phyloP scores from a whole-genome alignment of 2,797 vertebrate species.

The Ctenopoma multispine region DNA sequence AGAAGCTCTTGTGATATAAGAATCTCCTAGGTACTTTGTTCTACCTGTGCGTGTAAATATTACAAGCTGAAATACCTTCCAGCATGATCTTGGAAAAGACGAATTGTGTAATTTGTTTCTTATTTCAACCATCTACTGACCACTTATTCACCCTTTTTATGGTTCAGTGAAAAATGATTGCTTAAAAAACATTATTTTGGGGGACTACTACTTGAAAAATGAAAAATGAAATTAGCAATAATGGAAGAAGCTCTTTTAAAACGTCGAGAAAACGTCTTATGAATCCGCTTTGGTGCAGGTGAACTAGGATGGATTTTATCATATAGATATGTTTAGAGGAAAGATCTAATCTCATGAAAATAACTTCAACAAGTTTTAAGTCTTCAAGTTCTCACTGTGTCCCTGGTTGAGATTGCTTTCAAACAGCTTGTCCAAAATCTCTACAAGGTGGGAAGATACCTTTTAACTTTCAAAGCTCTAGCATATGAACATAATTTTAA shows the following conservation, averaged over 20 bases:
- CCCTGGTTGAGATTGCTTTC: too few species aligned
- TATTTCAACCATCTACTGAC: conserved; percentile 4
- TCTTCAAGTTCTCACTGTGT: too few species aligned
- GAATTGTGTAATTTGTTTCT: conserved; percentile 7
- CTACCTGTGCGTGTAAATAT: not conserved
- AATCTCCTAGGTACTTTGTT: not conserved
- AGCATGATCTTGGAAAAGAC: conserved; percentile 22
- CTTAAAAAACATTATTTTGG: conserved; percentile 3
- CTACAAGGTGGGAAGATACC: not conserved
- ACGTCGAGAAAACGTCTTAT: not conserved
- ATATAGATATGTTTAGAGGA: too few species aligned
- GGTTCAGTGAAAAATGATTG: conserved; percentile 9
- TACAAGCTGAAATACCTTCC: not conserved
- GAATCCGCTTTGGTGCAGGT: not conserved
- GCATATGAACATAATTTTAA: not conserved
- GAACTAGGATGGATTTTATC: not conserved
- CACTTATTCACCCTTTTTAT: conserved; percentile 8
- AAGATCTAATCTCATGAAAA: too few species aligned
- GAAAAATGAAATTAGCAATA: not conserved
- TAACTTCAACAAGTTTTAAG: too few species aligned
- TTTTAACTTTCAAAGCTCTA: not conserved
- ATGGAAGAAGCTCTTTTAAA: not conserved
- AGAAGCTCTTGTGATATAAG: not conserved
- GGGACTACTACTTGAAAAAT: conserved; percentile 7
- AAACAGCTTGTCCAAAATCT: too few species aligned